Percentiles rank a stretch among this genome's conserved stretches.
phyloP scores from a whole-genome alignment of 2,888 invertebrate species.

The Lochmaea crataegi region DNA sequence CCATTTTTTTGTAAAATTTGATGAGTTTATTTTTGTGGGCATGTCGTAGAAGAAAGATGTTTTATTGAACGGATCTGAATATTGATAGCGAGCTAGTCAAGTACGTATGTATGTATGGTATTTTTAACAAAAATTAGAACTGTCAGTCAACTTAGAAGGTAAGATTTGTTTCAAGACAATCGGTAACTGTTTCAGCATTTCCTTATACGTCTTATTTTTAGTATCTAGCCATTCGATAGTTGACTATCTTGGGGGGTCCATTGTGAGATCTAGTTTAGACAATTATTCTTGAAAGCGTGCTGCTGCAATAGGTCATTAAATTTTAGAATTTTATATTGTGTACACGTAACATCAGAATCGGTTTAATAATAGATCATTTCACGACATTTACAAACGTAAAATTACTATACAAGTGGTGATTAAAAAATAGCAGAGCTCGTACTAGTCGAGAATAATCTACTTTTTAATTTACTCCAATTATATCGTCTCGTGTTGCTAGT shows the following conservation, averaged over 20 bases:
- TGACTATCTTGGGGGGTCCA: neutral
- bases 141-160: too few relatives aligned
- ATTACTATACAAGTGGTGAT: neutral
- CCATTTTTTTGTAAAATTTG: too few relatives aligned
- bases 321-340: neutral
- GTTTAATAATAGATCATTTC: neutral
- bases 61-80: too few relatives aligned
- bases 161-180: too few relatives aligned
- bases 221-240: neutral
- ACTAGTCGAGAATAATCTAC: too few relatives aligned
- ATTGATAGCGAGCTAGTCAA: too few relatives aligned
- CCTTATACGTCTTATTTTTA: neutral
- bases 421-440: slow-evolving; percentile 1
- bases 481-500: neutral
- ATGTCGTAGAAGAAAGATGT: too few relatives aligned
- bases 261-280: neutral
- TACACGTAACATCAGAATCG: neutral
- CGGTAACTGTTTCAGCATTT: neutral
- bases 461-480: neutral
- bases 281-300: neutral
- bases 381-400: neutral
- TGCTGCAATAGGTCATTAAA: neutral
- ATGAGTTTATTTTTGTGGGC: too few relatives aligned
- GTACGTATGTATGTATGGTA: too few relatives aligned
- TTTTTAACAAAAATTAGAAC: too few relatives aligned